A percentile compares a stretch with the other conserved stretches of the same genome.
Conservation (phyloP, 2,113 vertebrate genomes). For the Ceyx melanurus region DNA sequence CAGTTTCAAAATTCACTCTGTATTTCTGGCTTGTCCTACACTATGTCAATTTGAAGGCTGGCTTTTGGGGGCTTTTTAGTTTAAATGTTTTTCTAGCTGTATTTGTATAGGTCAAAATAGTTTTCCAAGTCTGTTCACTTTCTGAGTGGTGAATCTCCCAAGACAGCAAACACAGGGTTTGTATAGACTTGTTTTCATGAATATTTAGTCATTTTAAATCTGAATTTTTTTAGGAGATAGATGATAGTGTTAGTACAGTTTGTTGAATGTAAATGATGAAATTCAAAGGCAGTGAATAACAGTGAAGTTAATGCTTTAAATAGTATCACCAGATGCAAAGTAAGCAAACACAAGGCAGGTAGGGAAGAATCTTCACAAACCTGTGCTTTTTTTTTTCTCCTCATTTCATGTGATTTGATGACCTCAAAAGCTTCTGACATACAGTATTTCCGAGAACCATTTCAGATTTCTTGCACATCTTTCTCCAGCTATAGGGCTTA, state of each 20-base stretch:
- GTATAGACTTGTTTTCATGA: slow-evolving; percentile 28
- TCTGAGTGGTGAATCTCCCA: background rate
- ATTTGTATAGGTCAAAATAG: slow-evolving; percentile 33
- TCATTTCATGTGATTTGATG: background rate
- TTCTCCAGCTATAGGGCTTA: background rate
- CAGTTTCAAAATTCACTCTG: slow-evolving; percentile 25
- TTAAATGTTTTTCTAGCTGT: slow-evolving; percentile 48
- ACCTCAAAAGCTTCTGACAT: background rate
- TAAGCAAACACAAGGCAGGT: background rate
- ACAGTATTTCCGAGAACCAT: background rate
- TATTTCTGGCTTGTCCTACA: background rate
- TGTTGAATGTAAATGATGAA: background rate
- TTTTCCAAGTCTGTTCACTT: slow-evolving; percentile 28
- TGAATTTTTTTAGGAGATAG: background rate
- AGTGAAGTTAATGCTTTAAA: background rate
- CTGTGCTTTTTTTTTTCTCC: too few species aligned
- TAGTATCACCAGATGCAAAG: background rate
- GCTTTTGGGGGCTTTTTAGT: background rate
- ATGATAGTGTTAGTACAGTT: background rate
- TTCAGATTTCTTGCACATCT: background rate
- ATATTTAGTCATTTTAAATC: background rate
- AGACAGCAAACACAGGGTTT: slow-evolving; percentile 1
- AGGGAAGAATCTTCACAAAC: background rate
- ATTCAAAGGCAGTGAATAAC: background rate
- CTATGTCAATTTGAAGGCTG: background rate